Base-by-base conservation (phyloP, 2,797 vertebrate species). In the Zalophus californianus region DNA sequence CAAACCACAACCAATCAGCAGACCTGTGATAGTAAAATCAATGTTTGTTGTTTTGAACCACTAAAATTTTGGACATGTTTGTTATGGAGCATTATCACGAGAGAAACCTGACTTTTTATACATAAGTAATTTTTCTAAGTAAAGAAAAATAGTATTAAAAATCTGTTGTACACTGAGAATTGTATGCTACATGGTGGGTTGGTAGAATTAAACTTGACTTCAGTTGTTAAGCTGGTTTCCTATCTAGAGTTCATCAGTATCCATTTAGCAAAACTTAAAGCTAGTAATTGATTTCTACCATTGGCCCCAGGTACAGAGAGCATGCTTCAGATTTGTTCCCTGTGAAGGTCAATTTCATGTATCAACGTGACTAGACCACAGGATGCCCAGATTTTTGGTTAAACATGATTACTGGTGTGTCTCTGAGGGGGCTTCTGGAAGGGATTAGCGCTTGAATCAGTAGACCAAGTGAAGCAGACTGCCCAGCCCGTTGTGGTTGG, bases 31-130 rank as follows among this genome's bases (percentile, higher is more conserved):
- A n/a, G 3, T 41, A 48, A 77, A 60, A 93, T 62, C 82, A 70
- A 62, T 35, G 12, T 62, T 68, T 75, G 12, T 50, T 73, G 10
- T 92, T 83, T 90, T 44, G 87, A 80, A 32, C 27, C 50, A 90
- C 21, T 84, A 75, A 86, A 21, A 58, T 60, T 75, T 86, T 86
- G 68, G 20, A 79, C 82, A 83, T 73, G 13, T 82, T 94, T 95
- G 25, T 90, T 90, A 78, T 56, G 32, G 29, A 50, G 7, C 27
- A 44, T 93, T 91, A 82, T 84, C 12, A 90, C 21, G 35, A 79
- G 35, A 95, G 50, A 90, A 89, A 90, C 5, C 21, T 85, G 58
- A 78, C 32, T 84, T 73, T 44, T 73, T 44, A 90, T 0, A 79
- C n/a, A 15, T n/a, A 86, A 32, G 41, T 82, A 12, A 7, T 56